phyloP scores from a whole-genome alignment of 2,113 vertebrate species.

The Dendrocopos noguchii region DNA sequence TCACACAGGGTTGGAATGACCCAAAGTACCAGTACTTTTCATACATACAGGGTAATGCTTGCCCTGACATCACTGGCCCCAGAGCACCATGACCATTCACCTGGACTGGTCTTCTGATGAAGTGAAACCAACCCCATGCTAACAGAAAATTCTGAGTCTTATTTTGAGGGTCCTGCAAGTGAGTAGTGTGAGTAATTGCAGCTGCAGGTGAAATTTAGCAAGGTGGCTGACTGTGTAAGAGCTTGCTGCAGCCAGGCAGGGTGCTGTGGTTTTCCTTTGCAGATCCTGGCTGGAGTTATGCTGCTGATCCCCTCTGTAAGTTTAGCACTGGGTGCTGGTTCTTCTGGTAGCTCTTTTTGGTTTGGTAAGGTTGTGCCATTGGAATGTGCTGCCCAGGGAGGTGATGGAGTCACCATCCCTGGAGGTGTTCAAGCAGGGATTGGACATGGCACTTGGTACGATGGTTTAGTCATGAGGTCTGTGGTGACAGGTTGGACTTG shows the following conservation, averaged over 20 bases:
- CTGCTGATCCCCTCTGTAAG: background rate
- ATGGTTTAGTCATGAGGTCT: too few relatives aligned
- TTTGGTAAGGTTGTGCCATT: background rate
- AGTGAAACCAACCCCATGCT: background rate
- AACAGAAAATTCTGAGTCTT: background rate
- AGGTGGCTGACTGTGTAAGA: background rate
- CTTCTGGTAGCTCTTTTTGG: background rate
- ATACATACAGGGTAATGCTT: fast-evolving
- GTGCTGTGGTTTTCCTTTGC: background rate
- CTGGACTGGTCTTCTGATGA: background rate
- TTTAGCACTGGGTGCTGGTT: background rate
- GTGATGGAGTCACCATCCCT: too few relatives aligned
- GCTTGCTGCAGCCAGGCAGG: background rate
- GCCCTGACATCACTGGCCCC: fast-evolving
- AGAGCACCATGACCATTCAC: fast-evolving
- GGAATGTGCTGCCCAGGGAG: too few relatives aligned
- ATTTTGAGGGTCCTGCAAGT: background rate
- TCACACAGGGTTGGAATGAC: background rate
- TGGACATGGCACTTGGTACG: too few relatives aligned
- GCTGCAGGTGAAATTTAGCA: background rate
- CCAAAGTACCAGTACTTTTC: fast-evolving
- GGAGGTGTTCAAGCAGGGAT: too few relatives aligned
- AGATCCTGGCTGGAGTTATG: background rate
- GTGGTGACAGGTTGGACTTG: too few relatives aligned
- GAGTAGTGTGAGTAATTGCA: background rate